Conservation (phyloP, 2,888 invertebrate species). For the Drosophila infuscata region DNA sequence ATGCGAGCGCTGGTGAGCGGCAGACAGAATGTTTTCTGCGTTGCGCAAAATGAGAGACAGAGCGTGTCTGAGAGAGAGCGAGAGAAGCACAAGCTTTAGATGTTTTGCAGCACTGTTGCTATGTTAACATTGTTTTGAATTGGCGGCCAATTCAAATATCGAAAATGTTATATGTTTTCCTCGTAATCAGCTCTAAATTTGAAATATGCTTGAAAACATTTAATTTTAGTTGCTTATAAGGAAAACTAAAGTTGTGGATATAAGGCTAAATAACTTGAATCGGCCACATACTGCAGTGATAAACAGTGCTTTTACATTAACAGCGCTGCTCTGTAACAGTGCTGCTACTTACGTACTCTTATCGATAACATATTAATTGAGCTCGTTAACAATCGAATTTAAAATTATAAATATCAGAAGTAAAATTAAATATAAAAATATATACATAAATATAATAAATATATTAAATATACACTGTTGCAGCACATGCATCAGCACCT, state of each 20-base stretch:
- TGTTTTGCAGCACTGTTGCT: conserved; percentile 34
- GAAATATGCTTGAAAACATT: not conserved
- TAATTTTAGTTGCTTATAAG: not conserved
- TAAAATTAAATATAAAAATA: not conserved
- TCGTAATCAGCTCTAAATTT: too few species aligned
- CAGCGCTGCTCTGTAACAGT: conserved; percentile 2
- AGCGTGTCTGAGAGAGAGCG: conserved; percentile 6
- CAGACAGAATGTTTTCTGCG: conserved; percentile 36
- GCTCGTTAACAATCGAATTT: conserved; percentile 21
- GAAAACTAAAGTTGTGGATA: too few species aligned
- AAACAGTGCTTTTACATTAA: conserved; percentile 13
- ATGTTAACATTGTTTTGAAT: not conserved
- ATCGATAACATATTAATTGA: conserved; percentile 32
- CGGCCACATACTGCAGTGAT: not conserved
- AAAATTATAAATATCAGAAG: not conserved
- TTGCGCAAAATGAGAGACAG: conserved; percentile 51
- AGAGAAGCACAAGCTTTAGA: not conserved
- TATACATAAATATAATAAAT: too few species aligned
- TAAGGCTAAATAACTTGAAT: not conserved
- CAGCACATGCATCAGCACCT: not conserved
- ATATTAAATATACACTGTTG: not conserved
- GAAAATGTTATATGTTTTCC: not conserved
- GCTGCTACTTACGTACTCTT: not conserved
- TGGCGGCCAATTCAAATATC: conserved; percentile 5
- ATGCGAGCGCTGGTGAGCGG: conserved; percentile 37